These are phyloP conservation scores for Streptopelia turtur DNA, from an alignment of 2,797 vertebrate species.

Conservation along the genomic window DNA sequence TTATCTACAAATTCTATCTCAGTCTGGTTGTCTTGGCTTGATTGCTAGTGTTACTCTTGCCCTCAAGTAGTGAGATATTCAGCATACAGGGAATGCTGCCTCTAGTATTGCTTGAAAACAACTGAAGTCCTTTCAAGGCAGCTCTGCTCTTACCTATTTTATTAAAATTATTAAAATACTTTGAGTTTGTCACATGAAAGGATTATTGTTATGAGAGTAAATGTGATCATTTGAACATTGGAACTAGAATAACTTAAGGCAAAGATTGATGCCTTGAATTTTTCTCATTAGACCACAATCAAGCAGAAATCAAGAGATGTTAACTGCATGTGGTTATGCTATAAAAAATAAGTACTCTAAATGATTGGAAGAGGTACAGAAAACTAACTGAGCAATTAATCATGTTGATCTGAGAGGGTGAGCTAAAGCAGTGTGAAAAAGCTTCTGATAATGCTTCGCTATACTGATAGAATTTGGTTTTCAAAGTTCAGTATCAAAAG, in stretches of 20 bases:
- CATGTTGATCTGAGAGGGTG: slow-evolving; percentile 22
- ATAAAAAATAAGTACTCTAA: slow-evolving; percentile 28
- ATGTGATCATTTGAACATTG: neutral
- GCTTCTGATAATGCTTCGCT: neutral
- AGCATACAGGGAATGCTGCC: neutral
- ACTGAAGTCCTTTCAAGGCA: neutral
- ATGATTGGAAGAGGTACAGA: slow-evolving; percentile 30
- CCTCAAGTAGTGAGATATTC: neutral
- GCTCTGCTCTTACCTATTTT: neutral
- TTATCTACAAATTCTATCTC: neutral
- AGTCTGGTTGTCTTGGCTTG: neutral
- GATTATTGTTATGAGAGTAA: neutral
- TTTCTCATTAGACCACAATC: slow-evolving; percentile 46
- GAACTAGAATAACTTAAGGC: slow-evolving; percentile 8
- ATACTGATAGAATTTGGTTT: neutral
- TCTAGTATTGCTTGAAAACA: neutral
- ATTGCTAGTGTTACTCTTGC: neutral
- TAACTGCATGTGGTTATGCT: slow-evolving; percentile 24
- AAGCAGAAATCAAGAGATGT: slow-evolving; percentile 16
- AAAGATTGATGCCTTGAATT: slow-evolving; percentile 42
- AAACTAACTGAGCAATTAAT: slow-evolving; percentile 45
- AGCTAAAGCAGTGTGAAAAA: slow-evolving; percentile 7
- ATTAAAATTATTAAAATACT: neutral
- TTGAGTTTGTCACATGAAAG: neutral
- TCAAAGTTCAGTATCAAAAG: neutral